Evolutionary conservation across 2,113 vertebrate species (phyloP), one percentile per base, ranked within the genome.

Genomic region (Actenoides lindsayi): DNA sequence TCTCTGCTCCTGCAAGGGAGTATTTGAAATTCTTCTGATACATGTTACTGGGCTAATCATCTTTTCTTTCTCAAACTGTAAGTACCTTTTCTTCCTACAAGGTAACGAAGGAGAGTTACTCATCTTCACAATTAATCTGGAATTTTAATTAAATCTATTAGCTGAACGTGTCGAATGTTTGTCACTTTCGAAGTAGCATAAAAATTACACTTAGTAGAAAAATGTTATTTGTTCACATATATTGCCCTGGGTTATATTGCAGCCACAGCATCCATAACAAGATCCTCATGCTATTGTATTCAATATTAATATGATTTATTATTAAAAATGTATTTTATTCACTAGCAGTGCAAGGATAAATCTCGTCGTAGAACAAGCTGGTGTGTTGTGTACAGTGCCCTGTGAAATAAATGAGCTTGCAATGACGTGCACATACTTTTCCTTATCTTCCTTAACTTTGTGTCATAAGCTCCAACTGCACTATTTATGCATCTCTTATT

Each of bases 81-180:
- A 74, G 63, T 86, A 83, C 79, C 84, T 93, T 97, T 96, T 97
- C 92, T 95, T 94, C 92, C 68, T 93, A 90, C 76, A 83, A 96
- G 69, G 79, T 91, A 94, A 91, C 67, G 87, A 95, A 93, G 87
- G 74, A 95, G 89, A 77, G 51, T 93, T 96, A 94, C 75, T 96
- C 91, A 93, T 93, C 92, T 95, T 89, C 71, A 90, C 86, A 96
- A 95, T 89, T 89, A 96, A 97, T 90, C 91, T 79, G 88, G 92
- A 93, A 95, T 95, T 96, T 97, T 95, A 97, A 97, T 96, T 96
- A 96, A 95, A 76, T 41, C 76, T 95, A 95, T 95, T 96, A 96
- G 81, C 82, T 67, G 93, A 94, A 93, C 69, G 35, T 86, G 82
- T 93, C 95, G 94, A 89, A 95, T 92, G 57, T 96, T 96, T 96